These are phyloP conservation scores for Carterocephalus palaemon DNA, from an alignment of 2,888 invertebrate genomes.

Conservation along the genomic window DNA sequence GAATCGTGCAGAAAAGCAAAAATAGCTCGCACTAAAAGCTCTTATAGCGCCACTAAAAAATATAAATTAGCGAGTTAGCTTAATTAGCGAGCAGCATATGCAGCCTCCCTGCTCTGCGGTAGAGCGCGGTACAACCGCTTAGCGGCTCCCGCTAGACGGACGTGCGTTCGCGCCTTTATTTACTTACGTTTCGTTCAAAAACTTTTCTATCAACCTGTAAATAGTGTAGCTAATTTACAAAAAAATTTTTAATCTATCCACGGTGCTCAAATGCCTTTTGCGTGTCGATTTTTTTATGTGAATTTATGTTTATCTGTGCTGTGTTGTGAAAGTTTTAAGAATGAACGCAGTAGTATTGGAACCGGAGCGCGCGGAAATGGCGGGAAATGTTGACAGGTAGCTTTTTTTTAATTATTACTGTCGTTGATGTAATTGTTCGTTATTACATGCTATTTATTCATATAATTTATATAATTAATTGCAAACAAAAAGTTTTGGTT, in stretches of 20 bases:
- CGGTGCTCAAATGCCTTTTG: slow-evolving; percentile 36
- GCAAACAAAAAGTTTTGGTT: no score
- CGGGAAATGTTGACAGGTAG: slow-evolving; percentile 47
- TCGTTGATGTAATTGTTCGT: neutral
- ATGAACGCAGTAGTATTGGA: slow-evolving; percentile 52
- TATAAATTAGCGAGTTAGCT: no score
- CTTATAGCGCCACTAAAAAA: no score
- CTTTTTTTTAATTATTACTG: slow-evolving; percentile 17
- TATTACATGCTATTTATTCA: no score
- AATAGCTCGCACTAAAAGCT: no score
- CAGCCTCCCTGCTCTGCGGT: no score
- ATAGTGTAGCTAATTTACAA: slow-evolving; percentile 24
- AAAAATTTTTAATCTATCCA: slow-evolving; percentile 27
- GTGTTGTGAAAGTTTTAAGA: slow-evolving; percentile 33
- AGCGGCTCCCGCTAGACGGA: slow-evolving; percentile 41
- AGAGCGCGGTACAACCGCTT: slow-evolving; percentile 43
- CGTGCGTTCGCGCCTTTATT: slow-evolving; percentile 35
- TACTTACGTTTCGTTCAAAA: slow-evolving; percentile 34
- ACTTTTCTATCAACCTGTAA: slow-evolving; percentile 20
- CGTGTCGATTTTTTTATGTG: slow-evolving; percentile 34
- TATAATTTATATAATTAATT: no score
- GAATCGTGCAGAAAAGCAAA: no score
- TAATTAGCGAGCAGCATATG: no score
- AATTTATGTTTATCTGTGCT: slow-evolving; percentile 26
- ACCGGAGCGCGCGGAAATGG: slow-evolving; percentile 43